Conservation (phyloP, 2,888 invertebrate genomes). For the Chorisops tibialis region DNA sequence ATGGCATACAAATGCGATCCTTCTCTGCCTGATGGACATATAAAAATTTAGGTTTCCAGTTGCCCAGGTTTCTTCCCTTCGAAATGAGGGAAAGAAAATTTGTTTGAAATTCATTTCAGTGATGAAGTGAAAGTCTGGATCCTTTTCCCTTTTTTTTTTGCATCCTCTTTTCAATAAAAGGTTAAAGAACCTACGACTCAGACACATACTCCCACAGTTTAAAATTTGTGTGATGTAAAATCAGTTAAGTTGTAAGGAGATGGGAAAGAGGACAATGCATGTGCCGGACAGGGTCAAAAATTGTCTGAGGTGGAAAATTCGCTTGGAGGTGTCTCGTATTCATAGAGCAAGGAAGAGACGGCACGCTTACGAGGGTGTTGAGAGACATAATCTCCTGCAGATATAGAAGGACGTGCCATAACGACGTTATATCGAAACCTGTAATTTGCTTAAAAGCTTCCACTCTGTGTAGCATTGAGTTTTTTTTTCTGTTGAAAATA, state of each 20-base stretch:
- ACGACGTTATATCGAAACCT: not conserved
- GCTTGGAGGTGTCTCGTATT: too few relatives aligned
- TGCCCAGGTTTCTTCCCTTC: not conserved
- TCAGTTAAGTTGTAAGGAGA: slow-evolving; percentile 2
- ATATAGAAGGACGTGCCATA: too few relatives aligned
- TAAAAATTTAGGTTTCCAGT: too few relatives aligned
- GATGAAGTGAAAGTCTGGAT: not conserved
- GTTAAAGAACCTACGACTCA: not conserved
- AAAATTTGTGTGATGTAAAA: not conserved
- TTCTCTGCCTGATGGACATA: not conserved
- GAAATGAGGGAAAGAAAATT: not conserved
- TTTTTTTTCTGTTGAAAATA: too few relatives aligned
- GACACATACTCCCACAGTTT: not conserved
- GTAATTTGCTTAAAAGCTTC: slow-evolving; percentile 15
- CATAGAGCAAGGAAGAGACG: too few relatives aligned
- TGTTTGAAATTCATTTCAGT: not conserved
- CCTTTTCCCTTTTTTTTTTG: not conserved
- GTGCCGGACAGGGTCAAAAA: too few relatives aligned
- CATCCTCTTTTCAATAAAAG: not conserved
- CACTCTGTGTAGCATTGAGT: too few relatives aligned
- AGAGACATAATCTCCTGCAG: too few relatives aligned
- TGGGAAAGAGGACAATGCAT: too few relatives aligned
- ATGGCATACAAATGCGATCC: slow-evolving; percentile 2
- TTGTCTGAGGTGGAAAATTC: not conserved
- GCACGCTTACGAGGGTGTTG: too few relatives aligned